Evolutionary conservation across 2,888 invertebrate genomes (phyloP).

Genomic region (Siphonodentalium dalli): DNA sequence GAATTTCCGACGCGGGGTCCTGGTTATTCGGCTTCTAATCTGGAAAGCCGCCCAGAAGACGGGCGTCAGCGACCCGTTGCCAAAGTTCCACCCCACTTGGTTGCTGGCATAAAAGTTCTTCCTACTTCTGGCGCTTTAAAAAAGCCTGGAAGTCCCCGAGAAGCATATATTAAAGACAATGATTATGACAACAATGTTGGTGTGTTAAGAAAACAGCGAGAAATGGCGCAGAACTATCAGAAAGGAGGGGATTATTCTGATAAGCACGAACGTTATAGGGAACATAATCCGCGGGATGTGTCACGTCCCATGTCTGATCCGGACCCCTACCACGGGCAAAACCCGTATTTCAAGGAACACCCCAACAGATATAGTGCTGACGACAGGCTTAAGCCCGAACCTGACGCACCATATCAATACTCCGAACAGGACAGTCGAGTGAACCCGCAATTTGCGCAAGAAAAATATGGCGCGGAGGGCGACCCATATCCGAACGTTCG

Average conservation of each 20-base stretch:
- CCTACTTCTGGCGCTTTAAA: no score
- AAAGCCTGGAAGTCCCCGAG: no score
- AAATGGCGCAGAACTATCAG: no score
- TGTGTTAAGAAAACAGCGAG: no score
- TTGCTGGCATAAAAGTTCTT: constrained; percentile 51
- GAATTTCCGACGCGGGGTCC: constrained; percentile 24
- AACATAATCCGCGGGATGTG: constrained; percentile 36
- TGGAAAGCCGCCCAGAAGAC: constrained; percentile 43
- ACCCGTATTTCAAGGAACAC: not conserved
- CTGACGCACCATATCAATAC: no score
- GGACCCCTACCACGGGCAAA: not conserved
- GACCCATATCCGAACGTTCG: constrained; percentile 3
- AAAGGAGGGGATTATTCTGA: no score
- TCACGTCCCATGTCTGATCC: no score
- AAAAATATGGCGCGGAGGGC: not conserved
- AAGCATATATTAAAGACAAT: no score
- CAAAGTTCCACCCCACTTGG: constrained; percentile 53
- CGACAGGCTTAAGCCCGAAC: not conserved
- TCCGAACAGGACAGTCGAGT: no score
- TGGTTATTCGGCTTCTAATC: constrained; percentile 47
- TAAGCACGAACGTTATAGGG: constrained; percentile 15
- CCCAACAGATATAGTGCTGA: not conserved
- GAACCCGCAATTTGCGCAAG: no score
- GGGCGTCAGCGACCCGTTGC: constrained; percentile 45
- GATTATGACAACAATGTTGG: no score